Evolutionary conservation across 2,888 invertebrate genomes (phyloP).

Genomic region (Oxycera nigricornis): DNA sequence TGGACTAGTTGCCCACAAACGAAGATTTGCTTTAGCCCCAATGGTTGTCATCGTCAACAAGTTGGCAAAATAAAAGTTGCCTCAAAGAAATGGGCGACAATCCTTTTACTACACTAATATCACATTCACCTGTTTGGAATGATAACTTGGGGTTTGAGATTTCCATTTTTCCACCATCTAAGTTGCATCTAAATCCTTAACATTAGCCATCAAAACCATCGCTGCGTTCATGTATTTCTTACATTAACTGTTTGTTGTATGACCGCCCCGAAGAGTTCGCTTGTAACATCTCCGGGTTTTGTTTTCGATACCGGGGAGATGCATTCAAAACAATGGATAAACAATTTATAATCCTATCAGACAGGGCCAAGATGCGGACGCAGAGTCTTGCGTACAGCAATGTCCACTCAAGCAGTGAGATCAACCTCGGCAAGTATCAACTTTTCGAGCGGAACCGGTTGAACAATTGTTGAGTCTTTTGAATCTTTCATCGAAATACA

Average conservation of each 20-base stretch:
- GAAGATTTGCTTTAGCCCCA: too few species aligned
- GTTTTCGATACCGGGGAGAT: background rate
- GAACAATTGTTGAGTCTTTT: conserved; percentile 26
- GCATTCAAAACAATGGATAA: conserved; percentile 37
- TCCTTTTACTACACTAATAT: too few species aligned
- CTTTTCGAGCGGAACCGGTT: conserved; percentile 23
- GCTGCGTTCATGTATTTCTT: background rate
- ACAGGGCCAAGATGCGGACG: conserved; percentile 19
- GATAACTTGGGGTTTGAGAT: too few species aligned
- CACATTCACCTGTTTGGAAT: too few species aligned
- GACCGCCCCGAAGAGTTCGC: background rate
- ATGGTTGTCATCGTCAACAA: too few species aligned
- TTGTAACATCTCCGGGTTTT: background rate
- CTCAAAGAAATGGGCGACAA: too few species aligned
- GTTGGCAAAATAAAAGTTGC: too few species aligned
- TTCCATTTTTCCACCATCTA: too few species aligned
- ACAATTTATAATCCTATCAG: conserved; percentile 33
- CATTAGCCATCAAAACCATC: background rate
- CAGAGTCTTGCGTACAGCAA: background rate
- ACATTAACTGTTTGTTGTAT: conserved; percentile 5
- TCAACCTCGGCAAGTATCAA: conserved; percentile 3
- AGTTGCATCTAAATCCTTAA: too few species aligned
- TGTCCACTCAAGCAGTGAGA: conserved; percentile 22
- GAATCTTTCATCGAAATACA: conserved; percentile 34
- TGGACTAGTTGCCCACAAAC: too few species aligned